A percentile compares a stretch with the other conserved stretches of the same genome.
Evolutionary conservation across 2,797 vertebrate genomes (phyloP).

Genomic region (Xenops minutus): DNA sequence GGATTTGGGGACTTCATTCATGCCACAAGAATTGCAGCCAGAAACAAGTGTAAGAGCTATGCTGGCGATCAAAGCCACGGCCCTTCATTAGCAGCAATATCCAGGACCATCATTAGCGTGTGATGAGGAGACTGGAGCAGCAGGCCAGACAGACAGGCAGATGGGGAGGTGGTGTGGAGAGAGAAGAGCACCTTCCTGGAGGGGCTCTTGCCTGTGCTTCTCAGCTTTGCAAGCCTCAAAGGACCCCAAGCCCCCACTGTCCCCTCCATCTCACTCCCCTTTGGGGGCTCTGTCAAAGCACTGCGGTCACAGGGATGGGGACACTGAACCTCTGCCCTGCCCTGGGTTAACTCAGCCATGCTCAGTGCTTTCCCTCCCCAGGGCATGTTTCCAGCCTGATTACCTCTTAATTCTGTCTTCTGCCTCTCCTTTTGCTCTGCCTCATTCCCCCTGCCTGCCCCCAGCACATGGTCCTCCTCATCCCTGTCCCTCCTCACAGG

Average conservation of each 20-base stretch:
- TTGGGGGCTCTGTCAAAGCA: neutral
- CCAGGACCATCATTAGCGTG: neutral
- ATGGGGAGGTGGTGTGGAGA: neutral
- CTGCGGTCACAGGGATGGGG: neutral
- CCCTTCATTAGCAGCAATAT: neutral
- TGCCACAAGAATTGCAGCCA: neutral
- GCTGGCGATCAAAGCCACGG: neutral
- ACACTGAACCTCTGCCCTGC: neutral
- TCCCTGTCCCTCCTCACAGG: rapidly evolving
- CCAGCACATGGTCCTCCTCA: no score
- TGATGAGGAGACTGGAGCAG: neutral
- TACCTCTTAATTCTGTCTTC: neutral
- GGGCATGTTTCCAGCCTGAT: neutral
- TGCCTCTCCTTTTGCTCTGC: neutral
- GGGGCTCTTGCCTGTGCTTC: neutral
- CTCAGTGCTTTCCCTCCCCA: neutral
- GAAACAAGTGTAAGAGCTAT: neutral
- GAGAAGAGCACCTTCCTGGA: neutral
- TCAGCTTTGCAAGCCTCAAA: neutral
- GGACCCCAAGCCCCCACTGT: neutral
- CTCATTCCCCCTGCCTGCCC: neutral
- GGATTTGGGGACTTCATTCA: neutral
- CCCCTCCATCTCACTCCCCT: neutral
- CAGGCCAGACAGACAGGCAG: neutral
- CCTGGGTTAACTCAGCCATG: neutral